Evolutionary conservation across 2,888 invertebrate genomes (phyloP), one percentile per base, ranked within the genome.

Genomic region (Thereva nobilitata): DNA sequence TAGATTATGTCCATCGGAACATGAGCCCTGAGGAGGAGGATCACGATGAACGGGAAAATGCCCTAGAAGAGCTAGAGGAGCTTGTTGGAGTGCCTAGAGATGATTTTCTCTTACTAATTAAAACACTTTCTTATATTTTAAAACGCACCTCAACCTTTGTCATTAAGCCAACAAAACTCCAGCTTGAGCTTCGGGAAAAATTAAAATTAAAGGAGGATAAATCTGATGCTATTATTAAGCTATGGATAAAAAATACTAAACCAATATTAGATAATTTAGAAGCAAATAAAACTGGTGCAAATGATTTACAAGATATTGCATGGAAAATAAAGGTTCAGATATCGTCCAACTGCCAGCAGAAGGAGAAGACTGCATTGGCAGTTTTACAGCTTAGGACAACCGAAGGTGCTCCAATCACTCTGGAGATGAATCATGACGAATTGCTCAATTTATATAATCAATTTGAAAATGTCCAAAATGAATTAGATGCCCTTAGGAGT

Each of bases 301-400:
- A 82, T 73, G 82, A 84, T 73, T 76, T 86, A 41, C 80, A 84
- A 61, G 80, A 83, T 71, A 78, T 86, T 42, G 79, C 82, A 40
- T 86, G 86, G 86, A 83, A 85, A 68, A 72, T 86, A 2, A 84
- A 85, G 74, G 78, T 86, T 34, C 82, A 85, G 74, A 79, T 82
- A 40, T 82, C 83, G 4, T 83, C 83, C 3, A 81, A 82, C 66
- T 77, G 80, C 41, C 79, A 80, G 66, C 79, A 80, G 59, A 82
- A 82, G 66, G 80, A 83, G 70, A 80, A 80, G 45, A 75, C 79
- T 1, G 83, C 84, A 0, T 76, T 83, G 52, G 83, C 83, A 4
- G 79, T 83, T 38, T 72, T 86, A 9, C 84, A 85, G 69, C 75
- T 86, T 2, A 80, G 75, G 57, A 79, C 79, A 6, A 77, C 74